These are phyloP conservation scores for Drosophila anomalipes DNA, from an alignment of 2,888 invertebrate genomes.

Conservation along the genomic window DNA sequence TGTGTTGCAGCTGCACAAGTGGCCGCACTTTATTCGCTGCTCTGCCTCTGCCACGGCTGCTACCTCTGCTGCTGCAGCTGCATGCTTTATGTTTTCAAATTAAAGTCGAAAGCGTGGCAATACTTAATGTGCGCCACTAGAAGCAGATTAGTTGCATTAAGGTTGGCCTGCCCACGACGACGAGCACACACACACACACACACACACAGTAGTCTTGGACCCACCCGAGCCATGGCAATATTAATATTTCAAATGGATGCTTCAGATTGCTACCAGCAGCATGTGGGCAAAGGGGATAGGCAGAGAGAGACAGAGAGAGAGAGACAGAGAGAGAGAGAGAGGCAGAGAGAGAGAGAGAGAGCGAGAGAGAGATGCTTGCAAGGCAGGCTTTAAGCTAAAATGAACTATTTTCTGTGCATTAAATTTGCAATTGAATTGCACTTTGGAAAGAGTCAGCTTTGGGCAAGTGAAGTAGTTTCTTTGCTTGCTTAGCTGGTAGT, in stretches of 20 bases:
- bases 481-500: background rate
- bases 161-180: slow-evolving; percentile 4
- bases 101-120: slow-evolving; percentile 80
- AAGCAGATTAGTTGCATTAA: slow-evolving; percentile 79
- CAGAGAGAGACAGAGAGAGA: background rate
- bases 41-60: slow-evolving; percentile 25
- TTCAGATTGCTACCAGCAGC: background rate
- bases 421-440: slow-evolving; percentile 43
- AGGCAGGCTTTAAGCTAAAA: slow-evolving; percentile 37
- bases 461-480: slow-evolving; percentile 1
- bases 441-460: slow-evolving; percentile 20
- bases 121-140: slow-evolving; percentile 80
- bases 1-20: slow-evolving; percentile 52
- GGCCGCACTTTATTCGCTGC: slow-evolving; percentile 64
- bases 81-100: slow-evolving; percentile 76
- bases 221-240: slow-evolving; percentile 31
- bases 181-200: background rate
- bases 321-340: too few relatives aligned
- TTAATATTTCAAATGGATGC: slow-evolving; percentile 52
- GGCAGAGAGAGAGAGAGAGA: too few relatives aligned
- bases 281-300: background rate
- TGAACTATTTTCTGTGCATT: slow-evolving; percentile 26
- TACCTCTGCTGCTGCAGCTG: slow-evolving; percentile 34
- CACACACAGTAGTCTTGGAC: slow-evolving; percentile 13
- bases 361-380: background rate